Conservation (phyloP, 2,113 vertebrate genomes). For the Amazona vittata region DNA sequence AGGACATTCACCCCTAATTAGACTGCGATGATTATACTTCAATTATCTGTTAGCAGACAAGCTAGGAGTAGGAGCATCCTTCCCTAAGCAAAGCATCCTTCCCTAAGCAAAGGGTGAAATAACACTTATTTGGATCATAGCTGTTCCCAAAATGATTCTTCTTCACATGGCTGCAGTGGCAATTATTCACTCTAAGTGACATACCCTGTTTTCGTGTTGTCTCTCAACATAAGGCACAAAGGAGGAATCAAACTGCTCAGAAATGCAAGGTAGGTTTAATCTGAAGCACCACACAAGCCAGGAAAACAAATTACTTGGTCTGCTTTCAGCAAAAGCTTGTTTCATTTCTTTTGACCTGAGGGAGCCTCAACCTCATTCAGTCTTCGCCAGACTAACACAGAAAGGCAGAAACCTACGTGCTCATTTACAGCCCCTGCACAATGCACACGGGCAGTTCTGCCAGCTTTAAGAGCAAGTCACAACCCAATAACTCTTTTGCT, state of each 20-base stretch:
- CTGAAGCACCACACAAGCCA: not conserved
- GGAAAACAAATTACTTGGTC: not conserved
- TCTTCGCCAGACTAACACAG: not conserved
- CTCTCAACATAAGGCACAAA: not conserved
- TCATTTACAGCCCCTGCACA: not conserved
- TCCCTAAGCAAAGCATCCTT: not conserved
- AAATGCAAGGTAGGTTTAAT: not conserved
- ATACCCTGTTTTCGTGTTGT: not conserved
- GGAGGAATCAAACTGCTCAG: not conserved
- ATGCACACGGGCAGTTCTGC: too few species aligned
- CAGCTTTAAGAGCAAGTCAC: not conserved
- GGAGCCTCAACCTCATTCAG: not conserved
- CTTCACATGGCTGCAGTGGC: not conserved
- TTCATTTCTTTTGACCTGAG: not conserved
- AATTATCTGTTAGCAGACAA: not conserved
- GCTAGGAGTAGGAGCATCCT: not conserved
- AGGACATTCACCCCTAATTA: not conserved
- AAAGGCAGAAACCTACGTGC: not conserved
- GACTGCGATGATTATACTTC: not conserved
- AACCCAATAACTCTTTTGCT: fast-evolving
- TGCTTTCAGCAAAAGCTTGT: not conserved
- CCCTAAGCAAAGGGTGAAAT: not conserved
- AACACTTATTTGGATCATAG: not conserved
- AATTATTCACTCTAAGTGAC: not conserved
- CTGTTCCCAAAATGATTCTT: not conserved